Percentiles rank a stretch among this genome's conserved stretches.
Evolutionary conservation across 2,113 vertebrate genomes (phyloP).

Genomic region (Nymphicus hollandicus): DNA sequence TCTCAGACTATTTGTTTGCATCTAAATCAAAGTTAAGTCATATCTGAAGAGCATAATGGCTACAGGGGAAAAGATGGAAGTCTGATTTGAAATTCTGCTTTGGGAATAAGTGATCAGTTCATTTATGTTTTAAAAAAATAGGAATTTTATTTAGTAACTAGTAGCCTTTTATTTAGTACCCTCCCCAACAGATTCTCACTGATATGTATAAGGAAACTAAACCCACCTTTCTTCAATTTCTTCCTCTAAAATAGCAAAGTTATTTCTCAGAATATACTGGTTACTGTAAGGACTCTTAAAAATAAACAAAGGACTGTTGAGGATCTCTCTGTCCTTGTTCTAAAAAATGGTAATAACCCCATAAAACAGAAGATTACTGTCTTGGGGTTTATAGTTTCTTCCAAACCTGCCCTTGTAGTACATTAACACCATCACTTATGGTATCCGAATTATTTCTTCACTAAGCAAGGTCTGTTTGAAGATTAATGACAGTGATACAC

Average conservation of each 20-base stretch:
- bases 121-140: background rate
- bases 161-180: background rate
- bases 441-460: background rate
- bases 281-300: conserved; percentile 11
- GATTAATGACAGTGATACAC: background rate
- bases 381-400: background rate
- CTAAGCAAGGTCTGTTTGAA: background rate
- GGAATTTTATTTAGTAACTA: background rate
- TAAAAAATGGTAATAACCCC: background rate
- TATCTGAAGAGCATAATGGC: background rate
- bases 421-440: background rate
- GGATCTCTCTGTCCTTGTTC: background rate
- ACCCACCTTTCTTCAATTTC: conserved; percentile 1
- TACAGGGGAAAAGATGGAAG: background rate
- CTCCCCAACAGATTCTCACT: background rate
- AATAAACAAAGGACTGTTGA: background rate
- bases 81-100: background rate
- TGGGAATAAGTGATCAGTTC: background rate
- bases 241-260: background rate
- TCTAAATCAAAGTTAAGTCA: background rate
- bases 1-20: background rate
- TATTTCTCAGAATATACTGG: conserved; percentile 20
- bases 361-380: background rate
- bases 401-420: background rate
- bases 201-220: background rate